These are phyloP conservation scores for Chiloscyllium punctatum DNA, from an alignment of 2,797 vertebrate genomes.

Conservation along the genomic window DNA sequence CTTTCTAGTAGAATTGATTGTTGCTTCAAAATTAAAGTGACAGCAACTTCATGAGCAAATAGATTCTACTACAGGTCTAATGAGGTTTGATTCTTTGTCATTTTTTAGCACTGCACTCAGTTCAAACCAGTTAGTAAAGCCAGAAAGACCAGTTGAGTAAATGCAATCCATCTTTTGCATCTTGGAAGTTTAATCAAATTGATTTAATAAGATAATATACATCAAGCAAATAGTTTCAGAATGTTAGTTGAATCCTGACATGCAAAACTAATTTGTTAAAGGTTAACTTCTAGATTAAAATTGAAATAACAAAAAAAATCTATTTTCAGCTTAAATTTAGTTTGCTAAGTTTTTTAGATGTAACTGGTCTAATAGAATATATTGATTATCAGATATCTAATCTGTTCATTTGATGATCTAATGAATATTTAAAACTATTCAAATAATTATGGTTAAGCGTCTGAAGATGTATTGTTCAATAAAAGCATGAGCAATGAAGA, in stretches of 20 bases:
- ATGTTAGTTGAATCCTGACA: background rate
- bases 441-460: background rate
- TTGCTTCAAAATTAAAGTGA: conserved; percentile 3
- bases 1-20: conserved; percentile 11
- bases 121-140: conserved; percentile 8
- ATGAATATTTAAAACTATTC: background rate
- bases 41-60: background rate
- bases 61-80: background rate
- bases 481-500: background rate
- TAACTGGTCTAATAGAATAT: background rate
- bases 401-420: background rate
- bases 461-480: background rate
- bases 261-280: background rate
- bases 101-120: background rate
- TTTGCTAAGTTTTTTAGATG: background rate
- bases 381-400: background rate
- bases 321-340: background rate
- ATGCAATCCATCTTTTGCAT: background rate
- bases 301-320: no score
- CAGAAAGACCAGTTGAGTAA: background rate
- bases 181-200: background rate
- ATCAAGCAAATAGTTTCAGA: background rate
- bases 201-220: background rate
- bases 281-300: background rate
- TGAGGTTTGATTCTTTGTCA: background rate